Evolutionary conservation across 2,797 vertebrate species (phyloP).

Genomic region (Syncerus caffer): DNA sequence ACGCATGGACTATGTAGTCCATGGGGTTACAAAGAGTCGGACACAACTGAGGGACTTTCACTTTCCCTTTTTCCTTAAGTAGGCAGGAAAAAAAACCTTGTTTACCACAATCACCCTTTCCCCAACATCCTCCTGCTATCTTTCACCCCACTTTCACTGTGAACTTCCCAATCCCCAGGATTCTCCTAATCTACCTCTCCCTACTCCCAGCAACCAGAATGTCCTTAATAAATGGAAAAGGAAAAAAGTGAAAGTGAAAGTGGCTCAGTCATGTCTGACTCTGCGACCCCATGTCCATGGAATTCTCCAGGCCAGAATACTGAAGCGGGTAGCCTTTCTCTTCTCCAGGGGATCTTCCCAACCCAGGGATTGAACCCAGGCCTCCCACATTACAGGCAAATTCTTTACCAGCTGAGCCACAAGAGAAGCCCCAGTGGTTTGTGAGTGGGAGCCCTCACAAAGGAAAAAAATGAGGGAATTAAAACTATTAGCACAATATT

Average conservation of each 20-base stretch:
- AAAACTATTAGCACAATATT: background rate
- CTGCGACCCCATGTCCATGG: background rate
- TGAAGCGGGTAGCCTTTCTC: background rate
- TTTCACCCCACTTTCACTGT: background rate
- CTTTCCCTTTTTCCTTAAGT: background rate
- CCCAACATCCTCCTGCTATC: background rate
- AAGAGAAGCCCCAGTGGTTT: background rate
- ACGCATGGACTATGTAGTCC: background rate
- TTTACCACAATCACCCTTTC: background rate
- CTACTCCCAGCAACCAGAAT: background rate
- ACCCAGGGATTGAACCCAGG: background rate
- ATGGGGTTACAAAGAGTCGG: background rate
- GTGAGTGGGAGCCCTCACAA: background rate
- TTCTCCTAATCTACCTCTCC: background rate
- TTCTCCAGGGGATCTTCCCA: background rate
- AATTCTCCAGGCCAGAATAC: background rate
- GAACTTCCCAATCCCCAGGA: background rate
- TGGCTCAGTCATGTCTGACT: background rate
- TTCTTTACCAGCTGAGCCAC: background rate
- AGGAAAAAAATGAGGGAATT: background rate
- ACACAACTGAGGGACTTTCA: background rate
- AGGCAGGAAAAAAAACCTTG: background rate
- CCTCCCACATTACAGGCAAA: background rate
- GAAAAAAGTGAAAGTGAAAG: background rate
- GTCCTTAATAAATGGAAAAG: background rate